Evolutionary conservation across 2,113 vertebrate genomes (phyloP).

Genomic region (Cryptomyrus ogoouensis): DNA sequence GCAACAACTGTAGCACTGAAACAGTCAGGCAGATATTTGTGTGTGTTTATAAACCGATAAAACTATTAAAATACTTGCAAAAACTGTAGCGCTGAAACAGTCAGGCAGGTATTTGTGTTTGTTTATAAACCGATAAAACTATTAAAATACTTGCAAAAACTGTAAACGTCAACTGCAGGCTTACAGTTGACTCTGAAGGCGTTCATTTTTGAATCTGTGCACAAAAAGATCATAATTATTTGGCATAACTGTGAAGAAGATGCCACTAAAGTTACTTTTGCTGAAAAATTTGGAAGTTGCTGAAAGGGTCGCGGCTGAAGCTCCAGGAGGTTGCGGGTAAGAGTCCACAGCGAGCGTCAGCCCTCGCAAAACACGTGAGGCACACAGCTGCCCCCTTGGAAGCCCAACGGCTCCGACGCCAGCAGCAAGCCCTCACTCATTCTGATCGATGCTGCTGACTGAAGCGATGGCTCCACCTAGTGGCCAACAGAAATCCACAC

Average conservation of each 20-base stretch:
- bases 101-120: constrained; percentile 18
- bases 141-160: constrained; percentile 28
- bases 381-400: not conserved
- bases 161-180: constrained; percentile 24
- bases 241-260: constrained; percentile 17
- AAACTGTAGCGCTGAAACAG: not conserved
- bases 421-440: not conserved
- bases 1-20: constrained; percentile 27
- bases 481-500: constrained; percentile 24
- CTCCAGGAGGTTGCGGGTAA: not conserved
- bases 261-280: constrained; percentile 15
- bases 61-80: constrained; percentile 28
- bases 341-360: not conserved
- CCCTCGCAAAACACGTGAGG: not conserved
- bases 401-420: not conserved
- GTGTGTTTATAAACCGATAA: not conserved
- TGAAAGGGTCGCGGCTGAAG: not conserved
- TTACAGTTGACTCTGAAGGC: constrained; percentile 23
- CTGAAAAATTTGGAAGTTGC: constrained; percentile 17
- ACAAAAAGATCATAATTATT: constrained; percentile 34
- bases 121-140: constrained; percentile 8
- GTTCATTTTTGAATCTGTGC: constrained; percentile 25
- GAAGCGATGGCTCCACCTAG: constrained; percentile 27
- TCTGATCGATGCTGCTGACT: not conserved
- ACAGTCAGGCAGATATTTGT: constrained; percentile 29